Conservation (phyloP, 2,797 vertebrate genomes). For the Poecilia wingei region DNA sequence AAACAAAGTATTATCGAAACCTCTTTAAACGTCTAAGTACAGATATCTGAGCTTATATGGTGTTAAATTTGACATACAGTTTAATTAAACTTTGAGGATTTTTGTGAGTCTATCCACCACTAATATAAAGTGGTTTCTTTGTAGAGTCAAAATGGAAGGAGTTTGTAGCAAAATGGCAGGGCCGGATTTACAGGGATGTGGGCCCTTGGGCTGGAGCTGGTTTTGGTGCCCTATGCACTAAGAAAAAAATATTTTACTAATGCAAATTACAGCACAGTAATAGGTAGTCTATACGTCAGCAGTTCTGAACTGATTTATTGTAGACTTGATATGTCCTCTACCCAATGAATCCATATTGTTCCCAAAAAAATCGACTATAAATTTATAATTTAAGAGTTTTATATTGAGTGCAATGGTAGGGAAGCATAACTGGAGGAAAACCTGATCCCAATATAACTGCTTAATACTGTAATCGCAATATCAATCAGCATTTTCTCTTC, state of each 20-base stretch:
- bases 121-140: background rate
- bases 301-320: too few relatives aligned
- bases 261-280: too few relatives aligned
- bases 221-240: too few relatives aligned
- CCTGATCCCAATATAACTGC: background rate
- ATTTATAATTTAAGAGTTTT: too few relatives aligned
- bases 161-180: background rate
- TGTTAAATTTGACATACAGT: background rate
- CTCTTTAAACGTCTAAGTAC: background rate
- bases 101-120: background rate
- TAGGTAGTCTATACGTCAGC: too few relatives aligned
- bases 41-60: background rate
- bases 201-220: too few relatives aligned
- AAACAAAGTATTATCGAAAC: background rate
- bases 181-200: background rate
- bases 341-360: too few relatives aligned
- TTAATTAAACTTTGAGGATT: background rate
- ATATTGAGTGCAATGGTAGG: too few relatives aligned
- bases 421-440: background rate
- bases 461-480: background rate
- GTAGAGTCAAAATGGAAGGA: background rate
- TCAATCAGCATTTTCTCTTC: background rate
- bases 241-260: too few relatives aligned
- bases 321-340: too few relatives aligned
- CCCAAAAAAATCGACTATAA: too few relatives aligned